These are phyloP conservation scores for Ectemnius lituratus DNA, from an alignment of 2,888 invertebrate genomes.

Conservation along the genomic window DNA sequence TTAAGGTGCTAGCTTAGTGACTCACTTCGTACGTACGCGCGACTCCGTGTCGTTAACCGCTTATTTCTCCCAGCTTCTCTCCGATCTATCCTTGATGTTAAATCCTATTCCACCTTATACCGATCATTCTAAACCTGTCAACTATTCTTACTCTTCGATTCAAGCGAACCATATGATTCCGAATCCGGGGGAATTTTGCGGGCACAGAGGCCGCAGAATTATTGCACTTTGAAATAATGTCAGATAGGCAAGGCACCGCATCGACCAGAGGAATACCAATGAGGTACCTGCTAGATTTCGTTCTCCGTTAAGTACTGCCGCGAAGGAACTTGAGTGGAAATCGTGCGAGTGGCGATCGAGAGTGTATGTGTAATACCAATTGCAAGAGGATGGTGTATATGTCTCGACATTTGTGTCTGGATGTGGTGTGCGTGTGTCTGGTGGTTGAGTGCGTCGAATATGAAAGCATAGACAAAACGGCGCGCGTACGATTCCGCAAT, in stretches of 20 bases:
- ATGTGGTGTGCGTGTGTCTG: no score
- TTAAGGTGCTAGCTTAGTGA: constrained; percentile 64
- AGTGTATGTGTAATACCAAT: no score
- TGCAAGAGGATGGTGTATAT: no score
- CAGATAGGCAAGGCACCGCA: neutral
- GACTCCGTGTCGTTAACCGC: constrained; percentile 31
- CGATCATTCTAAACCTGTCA: constrained; percentile 49
- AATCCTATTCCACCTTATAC: neutral
- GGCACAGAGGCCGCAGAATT: neutral
- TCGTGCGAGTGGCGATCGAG: no score
- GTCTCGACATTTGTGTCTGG: no score
- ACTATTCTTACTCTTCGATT: constrained; percentile 68
- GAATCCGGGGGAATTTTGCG: constrained; percentile 43
- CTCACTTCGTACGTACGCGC: constrained; percentile 64
- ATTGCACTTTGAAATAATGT: neutral
- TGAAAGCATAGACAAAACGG: no score
- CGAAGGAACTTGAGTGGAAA: constrained; percentile 2
- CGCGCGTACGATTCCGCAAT: constrained; percentile 36
- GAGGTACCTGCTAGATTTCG: neutral
- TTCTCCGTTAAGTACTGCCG: constrained; percentile 1
- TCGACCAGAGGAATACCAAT: neutral
- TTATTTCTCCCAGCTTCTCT: constrained; percentile 17
- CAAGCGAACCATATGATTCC: constrained; percentile 75
- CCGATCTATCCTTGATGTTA: constrained; percentile 4
- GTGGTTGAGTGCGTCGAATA: no score